These are phyloP conservation scores for Eulemur albifrons DNA, from an alignment of 2,797 vertebrate genomes.

Conservation along the genomic window DNA sequence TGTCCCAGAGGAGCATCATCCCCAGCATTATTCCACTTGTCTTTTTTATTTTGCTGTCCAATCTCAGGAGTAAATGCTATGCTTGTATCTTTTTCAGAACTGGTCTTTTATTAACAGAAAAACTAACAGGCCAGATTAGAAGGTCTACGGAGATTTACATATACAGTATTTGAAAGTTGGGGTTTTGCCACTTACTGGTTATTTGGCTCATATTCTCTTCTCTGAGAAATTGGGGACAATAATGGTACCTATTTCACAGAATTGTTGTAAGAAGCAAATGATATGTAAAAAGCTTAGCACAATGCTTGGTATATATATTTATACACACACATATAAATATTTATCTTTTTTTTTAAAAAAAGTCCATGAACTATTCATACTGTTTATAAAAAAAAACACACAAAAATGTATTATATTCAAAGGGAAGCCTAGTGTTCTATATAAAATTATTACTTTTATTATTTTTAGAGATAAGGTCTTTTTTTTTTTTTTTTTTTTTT, in stretches of 20 bases:
- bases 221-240: background rate
- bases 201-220: conserved; percentile 25
- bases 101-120: conserved; percentile 3
- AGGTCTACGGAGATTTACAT: background rate
- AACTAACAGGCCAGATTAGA: background rate
- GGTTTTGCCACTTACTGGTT: background rate
- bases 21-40: background rate
- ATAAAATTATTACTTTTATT: background rate
- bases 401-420: background rate
- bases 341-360: background rate
- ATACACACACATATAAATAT: background rate
- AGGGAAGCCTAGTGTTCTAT: background rate
- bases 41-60: background rate
- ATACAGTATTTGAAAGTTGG: background rate
- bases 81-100: background rate
- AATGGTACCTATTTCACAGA: background rate
- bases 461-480: background rate
- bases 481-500: too few species aligned
- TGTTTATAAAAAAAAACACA: background rate
- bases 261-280: background rate
- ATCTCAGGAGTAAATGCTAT: conserved; percentile 29
- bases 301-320: background rate
- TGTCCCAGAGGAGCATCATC: background rate
- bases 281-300: background rate
- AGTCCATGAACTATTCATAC: background rate